These are phyloP conservation scores for Argyresthia albistria DNA, from an alignment of 2,888 invertebrate species.

Conservation along the genomic window DNA sequence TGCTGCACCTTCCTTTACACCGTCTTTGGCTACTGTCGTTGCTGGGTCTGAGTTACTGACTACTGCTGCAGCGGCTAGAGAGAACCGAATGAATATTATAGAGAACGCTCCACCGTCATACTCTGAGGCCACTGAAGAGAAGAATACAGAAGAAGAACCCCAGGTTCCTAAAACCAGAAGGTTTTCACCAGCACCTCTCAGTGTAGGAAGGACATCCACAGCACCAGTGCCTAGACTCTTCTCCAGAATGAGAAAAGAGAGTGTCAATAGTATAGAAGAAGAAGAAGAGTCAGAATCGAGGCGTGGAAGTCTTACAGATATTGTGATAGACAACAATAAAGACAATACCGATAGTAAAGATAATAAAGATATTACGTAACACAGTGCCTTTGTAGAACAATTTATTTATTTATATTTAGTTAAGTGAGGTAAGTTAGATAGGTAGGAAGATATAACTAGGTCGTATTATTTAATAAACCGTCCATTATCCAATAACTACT, in stretches of 20 bases:
- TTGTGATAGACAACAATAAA: slow-evolving; percentile 63
- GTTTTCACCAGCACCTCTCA: slow-evolving; percentile 57
- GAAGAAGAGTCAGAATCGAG: slow-evolving; percentile 33
- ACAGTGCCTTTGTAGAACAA: slow-evolving; percentile 40
- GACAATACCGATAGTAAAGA: slow-evolving; percentile 51
- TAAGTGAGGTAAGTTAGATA: too few species aligned
- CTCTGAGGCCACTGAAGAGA: slow-evolving; percentile 30
- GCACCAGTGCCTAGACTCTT: slow-evolving; percentile 59
- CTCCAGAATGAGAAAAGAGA: slow-evolving; percentile 55
- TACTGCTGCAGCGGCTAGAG: slow-evolving; percentile 53
- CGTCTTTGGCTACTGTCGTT: slow-evolving; percentile 57
- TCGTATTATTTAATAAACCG: slow-evolving; percentile 2
- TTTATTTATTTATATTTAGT: slow-evolving; percentile 11
- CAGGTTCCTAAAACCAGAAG: slow-evolving; percentile 42
- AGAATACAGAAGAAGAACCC: slow-evolving; percentile 24
- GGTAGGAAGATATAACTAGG: not conserved
- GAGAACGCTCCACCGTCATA: slow-evolving; percentile 58
- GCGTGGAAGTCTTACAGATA: slow-evolving; percentile 59
- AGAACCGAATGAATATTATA: slow-evolving; percentile 56
- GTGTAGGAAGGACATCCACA: slow-evolving; percentile 35
- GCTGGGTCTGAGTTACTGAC: slow-evolving; percentile 58
- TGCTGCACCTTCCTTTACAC: slow-evolving; percentile 54
- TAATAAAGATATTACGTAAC: slow-evolving; percentile 29
- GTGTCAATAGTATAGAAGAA: slow-evolving; percentile 29
- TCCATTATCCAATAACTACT: slow-evolving; percentile 13